phyloP scores from a whole-genome alignment of 2,888 invertebrate genomes.

The Thalpophila matura region DNA sequence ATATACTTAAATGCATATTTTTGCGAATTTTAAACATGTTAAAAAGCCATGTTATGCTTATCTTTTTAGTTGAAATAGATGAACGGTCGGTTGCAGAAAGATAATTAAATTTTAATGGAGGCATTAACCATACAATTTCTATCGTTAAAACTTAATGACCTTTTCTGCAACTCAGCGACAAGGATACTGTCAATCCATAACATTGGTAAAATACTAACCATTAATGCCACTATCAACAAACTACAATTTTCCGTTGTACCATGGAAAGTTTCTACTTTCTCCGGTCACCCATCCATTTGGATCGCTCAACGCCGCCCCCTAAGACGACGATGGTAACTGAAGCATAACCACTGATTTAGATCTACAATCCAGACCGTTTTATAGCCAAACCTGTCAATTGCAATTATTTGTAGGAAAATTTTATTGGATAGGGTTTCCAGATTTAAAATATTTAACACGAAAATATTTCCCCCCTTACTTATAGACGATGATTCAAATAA shows the following conservation, averaged over 20 bases:
- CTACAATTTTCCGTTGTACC: conserved; percentile 32
- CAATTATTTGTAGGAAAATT: conserved; percentile 62
- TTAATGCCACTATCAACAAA: conserved; percentile 4
- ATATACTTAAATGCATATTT: too few species aligned
- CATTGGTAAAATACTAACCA: conserved; percentile 4
- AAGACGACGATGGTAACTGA: conserved; percentile 39
- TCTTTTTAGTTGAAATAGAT: too few species aligned
- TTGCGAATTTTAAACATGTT: too few species aligned
- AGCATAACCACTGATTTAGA: conserved; percentile 54
- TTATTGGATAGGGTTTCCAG: conserved; percentile 39
- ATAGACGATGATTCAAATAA: too few species aligned
- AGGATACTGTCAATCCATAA: conserved; percentile 2
- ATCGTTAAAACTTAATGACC: too few species aligned
- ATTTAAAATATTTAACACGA: not conserved
- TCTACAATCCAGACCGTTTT: conserved; percentile 36
- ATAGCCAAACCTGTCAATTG: conserved; percentile 41
- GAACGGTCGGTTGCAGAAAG: too few species aligned
- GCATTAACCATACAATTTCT: too few species aligned
- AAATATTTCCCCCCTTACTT: too few species aligned
- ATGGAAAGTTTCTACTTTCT: conserved; percentile 58
- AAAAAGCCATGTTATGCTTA: too few species aligned
- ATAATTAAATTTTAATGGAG: too few species aligned
- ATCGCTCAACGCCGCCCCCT: conserved; percentile 48
- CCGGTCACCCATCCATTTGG: conserved; percentile 58
- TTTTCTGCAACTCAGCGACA: too few species aligned